Percentiles rank a stretch among this genome's conserved stretches.
Evolutionary conservation across 1,140 invertebrate species (phyloP).

Genomic region (Bradysia coprophila): DNA sequence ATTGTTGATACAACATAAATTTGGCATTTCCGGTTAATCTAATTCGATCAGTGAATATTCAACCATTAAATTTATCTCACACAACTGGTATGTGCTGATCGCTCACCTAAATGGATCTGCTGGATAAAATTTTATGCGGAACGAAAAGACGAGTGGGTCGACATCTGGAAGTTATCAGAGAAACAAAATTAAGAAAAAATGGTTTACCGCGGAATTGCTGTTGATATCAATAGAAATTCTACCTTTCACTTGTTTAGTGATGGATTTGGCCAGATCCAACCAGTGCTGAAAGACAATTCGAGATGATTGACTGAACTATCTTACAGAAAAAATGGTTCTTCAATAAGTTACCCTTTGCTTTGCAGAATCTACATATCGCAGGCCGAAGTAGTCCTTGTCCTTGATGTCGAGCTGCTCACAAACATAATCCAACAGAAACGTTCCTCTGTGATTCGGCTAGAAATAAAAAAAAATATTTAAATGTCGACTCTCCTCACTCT

Average conservation of each 20-base stretch:
- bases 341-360: constrained; percentile 66
- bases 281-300: constrained; percentile 64
- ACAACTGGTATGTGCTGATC: no score
- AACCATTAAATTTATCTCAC: no score
- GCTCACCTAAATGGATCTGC: no score
- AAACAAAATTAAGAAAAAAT: constrained; percentile 1
- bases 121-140: constrained; percentile 89
- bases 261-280: constrained; percentile 84
- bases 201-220: background rate
- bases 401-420: constrained; percentile 84
- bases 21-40: constrained; percentile 22
- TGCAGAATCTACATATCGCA: constrained; percentile 80
- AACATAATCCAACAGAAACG: constrained; percentile 81
- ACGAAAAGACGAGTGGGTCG: constrained; percentile 73
- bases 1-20: constrained; percentile 57
- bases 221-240: constrained; percentile 14
- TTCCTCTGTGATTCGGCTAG: constrained; percentile 84
- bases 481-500: background rate
- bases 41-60: no score
- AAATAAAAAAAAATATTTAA: constrained; percentile 17
- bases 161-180: constrained; percentile 39
- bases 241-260: constrained; percentile 92
- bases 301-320: background rate
- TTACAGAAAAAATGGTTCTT: background rate
- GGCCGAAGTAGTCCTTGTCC: constrained; percentile 94